Base-by-base conservation (phyloP, 1,140 invertebrate species). In the Zaprionus taronus region DNA sequence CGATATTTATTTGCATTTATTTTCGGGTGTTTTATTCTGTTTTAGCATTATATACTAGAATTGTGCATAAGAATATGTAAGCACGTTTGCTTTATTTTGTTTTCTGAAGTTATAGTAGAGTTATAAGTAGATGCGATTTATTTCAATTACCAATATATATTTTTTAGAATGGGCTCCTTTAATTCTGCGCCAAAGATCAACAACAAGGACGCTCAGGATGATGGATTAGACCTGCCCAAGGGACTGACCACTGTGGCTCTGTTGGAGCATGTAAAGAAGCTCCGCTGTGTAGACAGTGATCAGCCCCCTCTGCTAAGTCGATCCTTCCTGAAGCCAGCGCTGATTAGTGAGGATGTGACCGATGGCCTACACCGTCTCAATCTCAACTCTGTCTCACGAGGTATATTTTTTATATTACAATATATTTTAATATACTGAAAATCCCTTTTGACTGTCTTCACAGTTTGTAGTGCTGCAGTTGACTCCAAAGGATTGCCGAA, bases 81-180 rank as follows among this genome's bases (percentile, higher is more conserved):
- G 69, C 64, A 70, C 74, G 47, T 24, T 24, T 0, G 5, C 20
- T 22, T n/a, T 41, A 2, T 0, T n/a, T 47, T 11, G 2, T 47
- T 17, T 47, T 47, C 2, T 47, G 41, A 9, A 47, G 41, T 47
- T 47, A n/a, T 47, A 47, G 4, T 14, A 22, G 20, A 20, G 20
- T 24, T 51, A 5, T 22, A 5, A 47, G n/a, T 47, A 28, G 22
- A 28, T 31, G 6, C 24, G 9, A 15, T 14, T 28, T 20, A 20
- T 36, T 15, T 49, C n/a, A 31, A 58, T 49, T 44, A 20, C 9
- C 31, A 34, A 34, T 26, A 12, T 6, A 4, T 5, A 9, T 4
- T 82, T 75, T 79, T 84, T 4, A 96, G 96, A 92, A 96, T 96
- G 96, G 96, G 96, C 34, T 96, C 95, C 91, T 96, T 96, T 76